Evolutionary conservation across 1,140 invertebrate species (phyloP).

Genomic region (Idris sp.): DNA sequence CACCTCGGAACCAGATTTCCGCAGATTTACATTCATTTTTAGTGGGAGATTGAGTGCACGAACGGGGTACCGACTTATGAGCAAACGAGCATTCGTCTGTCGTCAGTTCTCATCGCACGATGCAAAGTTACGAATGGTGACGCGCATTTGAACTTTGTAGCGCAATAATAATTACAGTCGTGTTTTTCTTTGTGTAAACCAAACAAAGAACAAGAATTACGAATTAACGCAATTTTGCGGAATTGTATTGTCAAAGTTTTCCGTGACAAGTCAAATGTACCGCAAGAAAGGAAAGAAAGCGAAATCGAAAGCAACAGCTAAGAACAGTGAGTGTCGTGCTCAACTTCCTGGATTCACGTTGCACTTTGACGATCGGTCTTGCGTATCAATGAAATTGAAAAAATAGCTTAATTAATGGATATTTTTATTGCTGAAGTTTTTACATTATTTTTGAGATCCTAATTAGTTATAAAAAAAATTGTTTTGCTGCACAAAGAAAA

Average conservation of each 20-base stretch:
- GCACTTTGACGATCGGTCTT: too few species aligned
- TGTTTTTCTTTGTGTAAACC: too few species aligned
- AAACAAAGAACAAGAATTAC: too few species aligned
- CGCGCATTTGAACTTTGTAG: slow-evolving; percentile 39
- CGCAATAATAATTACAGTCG: slow-evolving; percentile 14
- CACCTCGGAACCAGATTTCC: slow-evolving; percentile 18
- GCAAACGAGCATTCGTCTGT: slow-evolving; percentile 47
- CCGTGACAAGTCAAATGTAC: slow-evolving; percentile 22
- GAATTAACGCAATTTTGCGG: slow-evolving; percentile 8
- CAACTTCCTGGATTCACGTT: too few species aligned
- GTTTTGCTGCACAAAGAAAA: too few species aligned
- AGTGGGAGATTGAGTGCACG: slow-evolving; percentile 38
- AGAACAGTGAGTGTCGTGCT: slow-evolving; percentile 36
- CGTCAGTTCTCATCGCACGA: slow-evolving; percentile 48
- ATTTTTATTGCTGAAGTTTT: too few species aligned
- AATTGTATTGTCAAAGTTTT: neutral
- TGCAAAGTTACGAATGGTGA: slow-evolving; percentile 43
- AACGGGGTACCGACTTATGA: slow-evolving; percentile 46
- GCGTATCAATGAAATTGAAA: too few species aligned
- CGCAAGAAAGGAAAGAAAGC: slow-evolving; percentile 36
- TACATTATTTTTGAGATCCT: too few species aligned
- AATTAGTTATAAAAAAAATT: too few species aligned
- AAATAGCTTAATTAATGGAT: too few species aligned
- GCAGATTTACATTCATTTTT: slow-evolving; percentile 43
- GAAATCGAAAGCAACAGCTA: slow-evolving; percentile 12